phyloP scores from a whole-genome alignment of 2,113 vertebrate species.

The Azemiops feae region DNA sequence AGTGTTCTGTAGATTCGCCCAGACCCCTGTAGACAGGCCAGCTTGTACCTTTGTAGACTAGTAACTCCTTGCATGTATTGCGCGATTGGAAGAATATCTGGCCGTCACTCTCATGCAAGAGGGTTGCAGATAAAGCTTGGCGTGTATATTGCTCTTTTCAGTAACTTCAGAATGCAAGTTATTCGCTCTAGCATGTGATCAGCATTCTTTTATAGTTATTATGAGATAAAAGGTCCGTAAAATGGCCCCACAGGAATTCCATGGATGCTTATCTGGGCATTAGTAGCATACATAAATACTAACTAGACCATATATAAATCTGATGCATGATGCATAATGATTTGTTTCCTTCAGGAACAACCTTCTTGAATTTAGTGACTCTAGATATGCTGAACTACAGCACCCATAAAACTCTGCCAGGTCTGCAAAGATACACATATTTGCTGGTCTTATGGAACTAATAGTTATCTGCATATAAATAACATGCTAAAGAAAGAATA shows the following conservation, averaged over 20 bases:
- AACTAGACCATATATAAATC: not conserved
- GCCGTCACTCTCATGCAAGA: not conserved
- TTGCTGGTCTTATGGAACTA: not conserved
- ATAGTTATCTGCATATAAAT: not conserved
- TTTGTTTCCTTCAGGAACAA: not conserved
- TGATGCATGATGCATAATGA: not conserved
- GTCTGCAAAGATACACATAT: not conserved
- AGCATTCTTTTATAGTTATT: not conserved
- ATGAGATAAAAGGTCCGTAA: not conserved
- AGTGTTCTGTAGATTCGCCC: not conserved
- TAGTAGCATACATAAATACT: not conserved
- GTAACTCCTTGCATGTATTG: not conserved
- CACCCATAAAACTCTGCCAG: not conserved
- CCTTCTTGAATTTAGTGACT: not conserved
- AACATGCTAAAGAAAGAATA: not conserved
- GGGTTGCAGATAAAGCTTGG: not conserved
- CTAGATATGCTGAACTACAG: not conserved
- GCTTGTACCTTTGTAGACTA: not conserved
- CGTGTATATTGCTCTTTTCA: not conserved
- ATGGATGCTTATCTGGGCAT: not conserved
- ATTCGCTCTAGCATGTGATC: not conserved
- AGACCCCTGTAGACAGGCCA: not conserved
- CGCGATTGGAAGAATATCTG: too few species aligned
- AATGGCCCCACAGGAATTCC: not conserved
- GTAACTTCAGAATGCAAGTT: not conserved